Base-by-base conservation (phyloP, 2,797 vertebrate genomes). In the Acipenser ruthenus region DNA sequence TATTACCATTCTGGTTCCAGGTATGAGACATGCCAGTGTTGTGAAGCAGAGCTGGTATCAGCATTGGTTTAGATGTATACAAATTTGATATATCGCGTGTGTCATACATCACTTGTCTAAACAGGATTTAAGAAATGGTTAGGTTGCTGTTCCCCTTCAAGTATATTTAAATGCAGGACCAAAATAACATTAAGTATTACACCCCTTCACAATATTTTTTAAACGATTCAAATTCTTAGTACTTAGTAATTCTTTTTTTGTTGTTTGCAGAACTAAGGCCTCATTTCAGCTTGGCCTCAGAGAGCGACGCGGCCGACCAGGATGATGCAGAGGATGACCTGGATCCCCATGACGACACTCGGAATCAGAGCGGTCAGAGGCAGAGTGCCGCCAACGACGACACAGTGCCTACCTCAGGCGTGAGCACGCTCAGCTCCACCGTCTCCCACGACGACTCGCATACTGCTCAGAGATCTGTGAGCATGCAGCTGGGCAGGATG, bases 391-490 rank as follows among this genome's bases (percentile, higher is more conserved):
- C 87, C 51, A 82, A 91, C 18, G 96, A 99, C 60, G 96, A 99
- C 78, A 92, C 89, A 0, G 90, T 96, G 78, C 94, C 80, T 73
- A 99, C 97, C 15, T 99, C 97, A 0, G 96, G 97, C 15, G 93
- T 99, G 69, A 99, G 97, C 93, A 99, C 97, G 0, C 97, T 99
- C 80, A 99, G 94, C 78, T 99, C 97, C 65, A 96, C 93, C 0
- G 87, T 95, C 4, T 99, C 96, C 1, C 94, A 95, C 8, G 93
- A 37, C 23, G 55, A 87, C 69, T 97, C 94, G 56, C 95, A 94
- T 64, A 89, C 78, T 9, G 90, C 86, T 18, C 93, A 95, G 75
- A 90, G 91, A 8, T 90, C 93, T 0, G 87, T 97, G 70, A 96
- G 81, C 72, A 86, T 98, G 84, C 93, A 98, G 81, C 90, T 99